Percentiles rank a stretch among this genome's conserved stretches.
Conservation (phyloP, 2,797 vertebrate species). For the Hyperoplus immaculatus region DNA sequence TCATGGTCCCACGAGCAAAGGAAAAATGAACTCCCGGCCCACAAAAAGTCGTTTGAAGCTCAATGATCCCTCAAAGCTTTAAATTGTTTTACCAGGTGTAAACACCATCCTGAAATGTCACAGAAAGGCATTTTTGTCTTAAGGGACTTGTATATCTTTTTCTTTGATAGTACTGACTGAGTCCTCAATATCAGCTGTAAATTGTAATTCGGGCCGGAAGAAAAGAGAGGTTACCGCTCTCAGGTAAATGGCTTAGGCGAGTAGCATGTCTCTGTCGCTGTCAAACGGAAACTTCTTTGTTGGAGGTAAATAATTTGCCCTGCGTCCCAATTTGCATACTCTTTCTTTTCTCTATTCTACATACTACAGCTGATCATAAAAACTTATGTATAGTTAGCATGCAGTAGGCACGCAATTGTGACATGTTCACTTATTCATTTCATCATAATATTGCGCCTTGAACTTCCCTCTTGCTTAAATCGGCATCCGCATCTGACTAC, state of each 20-base stretch:
- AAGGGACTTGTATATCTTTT: slow-evolving; percentile 38
- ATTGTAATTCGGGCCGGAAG: slow-evolving; percentile 14
- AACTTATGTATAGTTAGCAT: too few relatives aligned
- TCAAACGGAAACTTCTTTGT: slow-evolving; percentile 9
- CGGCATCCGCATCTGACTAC: too few relatives aligned
- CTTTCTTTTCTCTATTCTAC: too few relatives aligned
- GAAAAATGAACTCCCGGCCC: slow-evolving; percentile 62
- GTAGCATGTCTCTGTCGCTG: slow-evolving; percentile 7
- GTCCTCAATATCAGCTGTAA: slow-evolving; percentile 38
- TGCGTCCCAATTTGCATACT: neutral
- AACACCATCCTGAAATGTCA: slow-evolving; percentile 67
- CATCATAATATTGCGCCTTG: too few relatives aligned
- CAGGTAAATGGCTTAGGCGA: slow-evolving; percentile 21
- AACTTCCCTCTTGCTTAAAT: too few relatives aligned
- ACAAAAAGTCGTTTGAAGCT: slow-evolving; percentile 55
- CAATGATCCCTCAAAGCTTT: slow-evolving; percentile 64
- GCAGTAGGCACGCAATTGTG: too few relatives aligned
- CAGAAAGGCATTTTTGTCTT: slow-evolving; percentile 40
- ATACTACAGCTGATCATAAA: too few relatives aligned
- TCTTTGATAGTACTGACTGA: slow-evolving; percentile 36
- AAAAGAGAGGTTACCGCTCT: slow-evolving; percentile 25
- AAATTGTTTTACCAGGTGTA: slow-evolving; percentile 70
- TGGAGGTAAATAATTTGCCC: neutral
- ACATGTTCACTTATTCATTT: too few relatives aligned
- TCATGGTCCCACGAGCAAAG: slow-evolving; percentile 37